These are phyloP conservation scores for Rhinogobio ventralis DNA, from an alignment of 2,797 vertebrate genomes.

Conservation along the genomic window DNA sequence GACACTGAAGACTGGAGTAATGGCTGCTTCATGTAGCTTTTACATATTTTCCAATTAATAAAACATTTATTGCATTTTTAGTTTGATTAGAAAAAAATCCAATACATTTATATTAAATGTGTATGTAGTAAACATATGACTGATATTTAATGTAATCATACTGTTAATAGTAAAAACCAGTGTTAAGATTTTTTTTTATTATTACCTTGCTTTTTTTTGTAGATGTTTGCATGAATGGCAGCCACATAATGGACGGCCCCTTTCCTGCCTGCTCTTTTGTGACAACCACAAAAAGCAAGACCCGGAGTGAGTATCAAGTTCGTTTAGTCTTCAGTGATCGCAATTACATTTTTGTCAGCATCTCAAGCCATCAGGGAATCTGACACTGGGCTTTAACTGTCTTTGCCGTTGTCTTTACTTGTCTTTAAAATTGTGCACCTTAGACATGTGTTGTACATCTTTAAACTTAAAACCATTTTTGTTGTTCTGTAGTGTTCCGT, in stretches of 20 bases:
- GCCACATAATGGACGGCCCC: conserved; percentile 90
- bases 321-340: not conserved
- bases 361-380: not conserved
- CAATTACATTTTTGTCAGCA: not conserved
- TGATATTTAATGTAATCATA: not conserved
- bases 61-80: not conserved
- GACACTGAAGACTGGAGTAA: not conserved
- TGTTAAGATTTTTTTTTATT: not conserved
- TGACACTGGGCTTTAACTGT: not conserved
- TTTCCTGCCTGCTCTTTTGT: conserved; percentile 97
- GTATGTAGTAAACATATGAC: not conserved
- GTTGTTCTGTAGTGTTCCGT: conserved; percentile 85
- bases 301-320: conserved; percentile 87
- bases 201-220: conserved; percentile 12
- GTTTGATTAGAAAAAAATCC: not conserved
- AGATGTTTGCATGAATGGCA: conserved; percentile 98
- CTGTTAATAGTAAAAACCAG: not conserved
- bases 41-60: not conserved
- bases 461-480: not conserved
- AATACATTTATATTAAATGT: not conserved
- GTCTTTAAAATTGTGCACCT: not conserved
- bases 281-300: conserved; percentile 99
- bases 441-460: not conserved
- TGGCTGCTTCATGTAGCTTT: not conserved
- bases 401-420: not conserved